Conservation (phyloP, 2,888 invertebrate genomes). For the Physocephala rufipes region DNA sequence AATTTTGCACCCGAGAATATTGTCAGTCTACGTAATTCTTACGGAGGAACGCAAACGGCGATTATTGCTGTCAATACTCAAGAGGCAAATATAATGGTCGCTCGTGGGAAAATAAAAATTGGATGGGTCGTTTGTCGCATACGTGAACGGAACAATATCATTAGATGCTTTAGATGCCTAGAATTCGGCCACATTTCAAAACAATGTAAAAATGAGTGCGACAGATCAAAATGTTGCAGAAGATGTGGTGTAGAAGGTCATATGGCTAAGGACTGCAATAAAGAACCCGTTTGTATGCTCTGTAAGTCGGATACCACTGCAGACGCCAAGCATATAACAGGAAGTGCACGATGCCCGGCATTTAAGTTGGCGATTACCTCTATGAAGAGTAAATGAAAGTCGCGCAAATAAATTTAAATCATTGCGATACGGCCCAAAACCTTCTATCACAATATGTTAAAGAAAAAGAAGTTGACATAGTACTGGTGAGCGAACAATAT, state of each 20-base stretch:
- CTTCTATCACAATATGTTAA: neutral
- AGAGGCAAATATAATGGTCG: neutral
- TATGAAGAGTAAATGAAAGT: neutral
- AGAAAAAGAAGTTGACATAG: neutral
- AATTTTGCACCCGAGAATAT: neutral
- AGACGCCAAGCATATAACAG: neutral
- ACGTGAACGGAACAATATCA: neutral
- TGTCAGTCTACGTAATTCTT: neutral
- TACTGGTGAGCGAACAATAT: neutral
- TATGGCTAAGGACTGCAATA: slow-evolving; percentile 16
- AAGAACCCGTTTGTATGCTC: slow-evolving; percentile 12
- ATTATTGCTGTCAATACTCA: neutral
- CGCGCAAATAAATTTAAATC: neutral
- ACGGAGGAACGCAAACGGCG: slow-evolving; percentile 15
- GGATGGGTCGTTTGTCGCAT: neutral
- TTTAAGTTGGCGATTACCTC: slow-evolving; percentile 12
- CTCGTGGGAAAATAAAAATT: neutral
- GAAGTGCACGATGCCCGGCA: slow-evolving; percentile 11
- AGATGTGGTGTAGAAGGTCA: slow-evolving; percentile 24
- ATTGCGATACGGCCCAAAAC: neutral
- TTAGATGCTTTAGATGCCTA: slow-evolving; percentile 15
- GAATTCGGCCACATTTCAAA: slow-evolving; percentile 21
- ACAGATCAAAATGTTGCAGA: neutral
- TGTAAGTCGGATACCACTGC: neutral
- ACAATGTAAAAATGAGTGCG: neutral